Percentiles rank a stretch among this genome's conserved stretches.
Conservation (phyloP, 2,113 vertebrate species). For the Pachycephala philippinensis region DNA sequence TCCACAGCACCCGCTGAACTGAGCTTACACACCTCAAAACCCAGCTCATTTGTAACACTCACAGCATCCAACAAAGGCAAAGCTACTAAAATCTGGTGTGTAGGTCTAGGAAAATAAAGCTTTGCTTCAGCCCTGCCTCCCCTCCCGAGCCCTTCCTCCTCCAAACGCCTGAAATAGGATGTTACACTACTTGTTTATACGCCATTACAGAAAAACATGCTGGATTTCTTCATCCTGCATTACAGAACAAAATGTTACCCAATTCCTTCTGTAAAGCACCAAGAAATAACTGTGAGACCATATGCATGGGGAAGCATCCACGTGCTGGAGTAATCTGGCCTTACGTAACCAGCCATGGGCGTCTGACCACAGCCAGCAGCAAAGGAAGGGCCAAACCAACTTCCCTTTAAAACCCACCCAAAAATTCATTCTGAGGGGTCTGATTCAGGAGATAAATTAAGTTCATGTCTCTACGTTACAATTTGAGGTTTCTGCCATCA, state of each 20-base stretch:
- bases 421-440: background rate
- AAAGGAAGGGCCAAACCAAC: background rate
- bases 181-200: slow-evolving; percentile 36
- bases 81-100: background rate
- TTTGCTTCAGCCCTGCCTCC: background rate
- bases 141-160: slow-evolving; percentile 5
- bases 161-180: background rate
- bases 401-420: background rate
- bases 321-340: background rate
- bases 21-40: background rate
- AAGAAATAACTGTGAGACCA: slow-evolving; percentile 40
- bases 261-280: background rate
- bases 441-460: background rate
- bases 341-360: background rate
- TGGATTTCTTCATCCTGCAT: slow-evolving; percentile 17
- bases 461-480: rapidly evolving
- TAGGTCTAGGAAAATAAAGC: background rate
- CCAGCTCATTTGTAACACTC: background rate
- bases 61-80: background rate
- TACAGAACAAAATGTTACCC: slow-evolving; percentile 51
- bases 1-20: rapidly evolving
- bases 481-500: background rate
- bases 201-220: background rate
- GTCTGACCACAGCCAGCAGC: background rate
- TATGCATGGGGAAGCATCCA: background rate